Percentiles rank a stretch among this genome's conserved stretches.
These are phyloP conservation scores for Syngnathus typhle DNA, from an alignment of 2,113 vertebrate genomes.

Conservation along the genomic window DNA sequence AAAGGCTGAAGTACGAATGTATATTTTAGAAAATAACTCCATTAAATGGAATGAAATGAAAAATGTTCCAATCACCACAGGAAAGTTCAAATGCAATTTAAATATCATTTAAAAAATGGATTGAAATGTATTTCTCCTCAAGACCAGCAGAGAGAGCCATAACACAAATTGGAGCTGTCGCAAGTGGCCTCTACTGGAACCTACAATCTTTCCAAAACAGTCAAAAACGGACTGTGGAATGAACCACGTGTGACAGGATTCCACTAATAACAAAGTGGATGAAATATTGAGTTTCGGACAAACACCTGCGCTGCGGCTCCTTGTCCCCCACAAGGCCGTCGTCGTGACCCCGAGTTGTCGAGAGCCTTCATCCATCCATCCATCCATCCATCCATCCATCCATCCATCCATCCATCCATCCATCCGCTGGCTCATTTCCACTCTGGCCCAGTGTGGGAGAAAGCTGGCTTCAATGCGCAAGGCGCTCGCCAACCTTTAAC, in stretches of 20 bases:
- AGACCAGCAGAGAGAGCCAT: slow-evolving; percentile 20
- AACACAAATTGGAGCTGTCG: not conserved
- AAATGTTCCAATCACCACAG: too few species aligned
- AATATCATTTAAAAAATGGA: not conserved
- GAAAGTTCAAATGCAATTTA: too few species aligned
- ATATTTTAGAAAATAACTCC: too few species aligned
- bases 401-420: not conserved
- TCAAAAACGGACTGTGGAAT: not conserved
- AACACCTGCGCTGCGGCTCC: not conserved
- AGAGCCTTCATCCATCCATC: not conserved
- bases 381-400: too few species aligned
- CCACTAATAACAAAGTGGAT: not conserved
- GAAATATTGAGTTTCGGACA: not conserved
- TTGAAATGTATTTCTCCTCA: too few species aligned
- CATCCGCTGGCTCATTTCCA: not conserved
- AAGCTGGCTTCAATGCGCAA: not conserved
- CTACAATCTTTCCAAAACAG: not conserved
- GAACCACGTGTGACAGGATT: not conserved
- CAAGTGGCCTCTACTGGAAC: not conserved
- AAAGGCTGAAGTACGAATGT: too few species aligned
- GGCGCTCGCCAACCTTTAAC: not conserved
- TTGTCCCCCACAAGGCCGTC: not conserved
- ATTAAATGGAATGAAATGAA: too few species aligned
- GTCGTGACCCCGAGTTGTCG: not conserved
- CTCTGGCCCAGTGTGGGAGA: not conserved